Percentiles rank a stretch among this genome's conserved stretches.
These are phyloP conservation scores for Eremobia ochroleuca DNA, from an alignment of 2,888 invertebrate species.

Conservation along the genomic window DNA sequence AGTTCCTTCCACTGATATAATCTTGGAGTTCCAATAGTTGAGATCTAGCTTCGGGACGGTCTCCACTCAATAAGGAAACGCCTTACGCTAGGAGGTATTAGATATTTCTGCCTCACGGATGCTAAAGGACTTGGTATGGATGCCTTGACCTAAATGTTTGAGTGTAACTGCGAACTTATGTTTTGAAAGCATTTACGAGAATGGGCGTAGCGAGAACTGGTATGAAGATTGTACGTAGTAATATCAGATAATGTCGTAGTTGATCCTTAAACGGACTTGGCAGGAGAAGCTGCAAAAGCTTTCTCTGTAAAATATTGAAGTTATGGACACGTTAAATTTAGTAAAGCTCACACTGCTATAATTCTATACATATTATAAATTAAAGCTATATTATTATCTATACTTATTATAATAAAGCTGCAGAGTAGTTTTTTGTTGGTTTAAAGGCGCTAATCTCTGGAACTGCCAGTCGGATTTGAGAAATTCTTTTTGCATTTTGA, in stretches of 20 bases:
- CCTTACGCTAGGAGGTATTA: conserved; percentile 59
- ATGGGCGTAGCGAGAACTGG: conserved; percentile 58
- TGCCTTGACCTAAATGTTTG: conserved; percentile 67
- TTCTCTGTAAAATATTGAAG: background rate
- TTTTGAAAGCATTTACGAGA: conserved; percentile 63
- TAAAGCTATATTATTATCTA: too few relatives aligned
- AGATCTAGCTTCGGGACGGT: conserved; percentile 59
- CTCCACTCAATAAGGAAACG: conserved; percentile 72
- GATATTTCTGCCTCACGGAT: conserved; percentile 65
- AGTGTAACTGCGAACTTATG: conserved; percentile 56
- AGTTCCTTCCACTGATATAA: conserved; percentile 71
- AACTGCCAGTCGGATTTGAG: background rate
- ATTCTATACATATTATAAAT: too few relatives aligned
- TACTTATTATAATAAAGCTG: background rate
- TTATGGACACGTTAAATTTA: background rate
- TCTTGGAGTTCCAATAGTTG: conserved; percentile 65
- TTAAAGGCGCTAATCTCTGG: background rate
- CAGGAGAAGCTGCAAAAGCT: background rate
- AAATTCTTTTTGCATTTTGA: background rate
- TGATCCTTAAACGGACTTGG: conserved; percentile 25
- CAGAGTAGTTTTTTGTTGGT: background rate
- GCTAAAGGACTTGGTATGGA: conserved; percentile 60
- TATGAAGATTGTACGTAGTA: conserved; percentile 37
- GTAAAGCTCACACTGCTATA: background rate
- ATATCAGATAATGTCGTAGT: conserved; percentile 35